phyloP scores from a whole-genome alignment of 1,140 invertebrate species.

The Sipha flava region DNA sequence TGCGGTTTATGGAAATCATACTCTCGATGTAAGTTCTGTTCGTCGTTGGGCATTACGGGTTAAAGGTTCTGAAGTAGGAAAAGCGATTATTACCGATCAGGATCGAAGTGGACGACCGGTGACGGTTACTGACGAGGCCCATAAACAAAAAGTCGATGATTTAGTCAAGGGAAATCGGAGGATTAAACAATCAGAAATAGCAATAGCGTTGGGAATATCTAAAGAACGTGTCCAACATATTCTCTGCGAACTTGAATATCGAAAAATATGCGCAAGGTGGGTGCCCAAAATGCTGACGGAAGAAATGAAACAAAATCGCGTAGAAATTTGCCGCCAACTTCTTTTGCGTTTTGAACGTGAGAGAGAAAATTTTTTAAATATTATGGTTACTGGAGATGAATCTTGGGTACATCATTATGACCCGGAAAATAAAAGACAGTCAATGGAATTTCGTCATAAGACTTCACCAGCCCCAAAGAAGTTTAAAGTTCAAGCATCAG shows the following conservation, averaged over 20 bases:
- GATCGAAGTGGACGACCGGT: background rate
- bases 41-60: background rate
- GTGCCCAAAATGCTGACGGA: background rate
- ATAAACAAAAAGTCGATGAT: background rate
- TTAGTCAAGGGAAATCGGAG: background rate
- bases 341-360: background rate
- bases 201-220: background rate
- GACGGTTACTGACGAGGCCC: background rate
- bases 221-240: background rate
- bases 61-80: too few relatives aligned
- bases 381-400: slow-evolving; percentile 41
- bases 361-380: slow-evolving; percentile 22
- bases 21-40: background rate
- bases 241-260: background rate
- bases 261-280: slow-evolving; percentile 24
- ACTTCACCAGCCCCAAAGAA: slow-evolving; percentile 35
- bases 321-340: background rate
- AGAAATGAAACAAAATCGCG: background rate
- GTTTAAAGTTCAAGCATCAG: slow-evolving; percentile 38
- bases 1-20: background rate
- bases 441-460: slow-evolving; percentile 26
- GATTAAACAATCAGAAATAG: background rate
- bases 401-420: slow-evolving; percentile 43
- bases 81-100: background rate
- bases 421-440: slow-evolving; percentile 43